Conservation (phyloP, 2,888 invertebrate genomes). For the Branchellion lobata region DNA sequence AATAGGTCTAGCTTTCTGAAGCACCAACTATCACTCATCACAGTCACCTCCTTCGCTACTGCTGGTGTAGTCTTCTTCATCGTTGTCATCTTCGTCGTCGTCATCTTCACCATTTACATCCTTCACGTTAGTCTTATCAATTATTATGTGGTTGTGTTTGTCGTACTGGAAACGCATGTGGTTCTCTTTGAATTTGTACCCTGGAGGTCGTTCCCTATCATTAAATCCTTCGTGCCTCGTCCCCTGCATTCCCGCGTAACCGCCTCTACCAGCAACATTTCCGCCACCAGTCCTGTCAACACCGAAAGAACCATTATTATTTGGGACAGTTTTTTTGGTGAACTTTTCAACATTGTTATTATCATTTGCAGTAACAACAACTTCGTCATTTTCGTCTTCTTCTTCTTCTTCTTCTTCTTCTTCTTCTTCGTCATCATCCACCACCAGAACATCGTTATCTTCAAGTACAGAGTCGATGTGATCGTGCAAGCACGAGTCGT, state of each 20-base stretch:
- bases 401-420: too few relatives aligned
- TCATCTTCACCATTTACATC: neutral
- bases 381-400: too few relatives aligned
- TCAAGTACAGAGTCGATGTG: conserved; percentile 4
- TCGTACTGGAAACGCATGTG: conserved; percentile 6
- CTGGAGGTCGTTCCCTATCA: neutral
- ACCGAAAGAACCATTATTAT: neutral
- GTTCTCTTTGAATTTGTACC: neutral
- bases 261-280: too few relatives aligned
- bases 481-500: conserved; percentile 1
- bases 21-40: too few relatives aligned
- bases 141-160: neutral
- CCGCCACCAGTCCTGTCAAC: too few relatives aligned
- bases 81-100: neutral
- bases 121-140: neutral
- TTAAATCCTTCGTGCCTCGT: too few relatives aligned
- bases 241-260: too few relatives aligned
- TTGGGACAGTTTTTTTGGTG: neutral
- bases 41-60: neutral
- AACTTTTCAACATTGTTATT: neutral
- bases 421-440: neutral
- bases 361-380: too few relatives aligned
- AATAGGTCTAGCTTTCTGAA: too few relatives aligned
- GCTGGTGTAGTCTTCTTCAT: neutral
- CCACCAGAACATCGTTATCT: neutral